These are phyloP conservation scores for Psittacula echo DNA, from an alignment of 2,797 vertebrate species.

Conservation along the genomic window DNA sequence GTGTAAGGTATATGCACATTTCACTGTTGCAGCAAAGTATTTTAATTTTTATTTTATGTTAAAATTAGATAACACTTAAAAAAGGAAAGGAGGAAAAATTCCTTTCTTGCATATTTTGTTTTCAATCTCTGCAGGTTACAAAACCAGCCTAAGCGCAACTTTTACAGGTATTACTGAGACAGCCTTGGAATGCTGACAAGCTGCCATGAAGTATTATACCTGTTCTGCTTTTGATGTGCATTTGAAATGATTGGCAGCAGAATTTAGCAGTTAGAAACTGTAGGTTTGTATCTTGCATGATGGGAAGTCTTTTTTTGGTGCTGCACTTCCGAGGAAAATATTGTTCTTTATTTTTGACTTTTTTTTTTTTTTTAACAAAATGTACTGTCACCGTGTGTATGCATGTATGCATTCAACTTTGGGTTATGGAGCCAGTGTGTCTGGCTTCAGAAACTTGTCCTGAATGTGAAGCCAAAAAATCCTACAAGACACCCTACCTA, in stretches of 20 bases:
- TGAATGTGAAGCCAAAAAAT: neutral
- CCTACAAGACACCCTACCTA: neutral
- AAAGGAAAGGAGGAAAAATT: neutral
- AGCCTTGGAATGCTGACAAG: neutral
- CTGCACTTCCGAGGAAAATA: neutral
- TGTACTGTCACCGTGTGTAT: neutral
- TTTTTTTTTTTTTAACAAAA: neutral
- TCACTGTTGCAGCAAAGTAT: neutral
- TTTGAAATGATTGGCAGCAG: neutral
- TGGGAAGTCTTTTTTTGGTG: neutral
- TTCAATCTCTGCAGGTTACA: neutral
- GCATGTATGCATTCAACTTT: neutral
- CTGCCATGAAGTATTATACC: neutral
- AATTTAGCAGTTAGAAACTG: neutral
- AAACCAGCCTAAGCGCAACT: neutral
- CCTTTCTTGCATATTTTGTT: neutral
- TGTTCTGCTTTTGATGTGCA: conserved; percentile 37
- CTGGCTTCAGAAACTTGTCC: neutral
- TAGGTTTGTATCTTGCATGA: neutral
- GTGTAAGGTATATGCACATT: neutral
- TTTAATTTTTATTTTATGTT: neutral
- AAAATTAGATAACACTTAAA: neutral
- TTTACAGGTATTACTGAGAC: neutral
- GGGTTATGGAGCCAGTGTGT: neutral
- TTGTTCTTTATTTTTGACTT: neutral